These are phyloP conservation scores for Ptychodera flava DNA, from an alignment of 35 echinoderm and acorn worm genomes.

Conservation along the genomic window DNA sequence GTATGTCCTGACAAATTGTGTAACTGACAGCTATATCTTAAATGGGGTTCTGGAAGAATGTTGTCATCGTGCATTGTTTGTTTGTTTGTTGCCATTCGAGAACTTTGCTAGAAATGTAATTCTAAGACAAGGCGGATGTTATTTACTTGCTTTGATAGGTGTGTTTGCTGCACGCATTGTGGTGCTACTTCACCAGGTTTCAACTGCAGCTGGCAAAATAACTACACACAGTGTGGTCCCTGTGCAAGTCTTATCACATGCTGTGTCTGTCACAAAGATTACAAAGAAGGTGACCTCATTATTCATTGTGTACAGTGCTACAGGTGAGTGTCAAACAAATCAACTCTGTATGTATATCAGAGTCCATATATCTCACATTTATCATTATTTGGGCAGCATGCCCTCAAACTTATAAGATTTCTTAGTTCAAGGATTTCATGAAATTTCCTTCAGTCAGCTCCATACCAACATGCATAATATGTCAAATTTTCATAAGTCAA, in stretches of 20 bases:
- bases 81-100: neutral
- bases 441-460: too few relatives aligned
- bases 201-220: constrained; percentile 89
- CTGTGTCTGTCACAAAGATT: constrained; percentile 44
- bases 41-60: neutral
- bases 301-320: constrained; percentile 85
- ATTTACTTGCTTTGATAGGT: constrained; percentile 55
- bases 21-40: neutral
- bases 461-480: too few relatives aligned
- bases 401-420: too few relatives aligned
- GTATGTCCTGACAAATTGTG: too few relatives aligned
- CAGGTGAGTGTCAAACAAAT: constrained; percentile 70
- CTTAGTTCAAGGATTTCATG: too few relatives aligned
- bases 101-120: neutral
- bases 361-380: too few relatives aligned
- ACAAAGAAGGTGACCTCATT: constrained; percentile 72
- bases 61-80: neutral
- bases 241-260: constrained; percentile 73
- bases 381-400: too few relatives aligned
- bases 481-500: too few relatives aligned
- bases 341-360: too few relatives aligned
- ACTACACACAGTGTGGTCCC: constrained; percentile 97
- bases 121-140: too few relatives aligned
- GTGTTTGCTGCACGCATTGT: constrained; percentile 91
- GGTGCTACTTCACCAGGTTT: constrained; percentile 82